Conservation (phyloP, 2,888 invertebrate species). For the Eupithecia centaureata region DNA sequence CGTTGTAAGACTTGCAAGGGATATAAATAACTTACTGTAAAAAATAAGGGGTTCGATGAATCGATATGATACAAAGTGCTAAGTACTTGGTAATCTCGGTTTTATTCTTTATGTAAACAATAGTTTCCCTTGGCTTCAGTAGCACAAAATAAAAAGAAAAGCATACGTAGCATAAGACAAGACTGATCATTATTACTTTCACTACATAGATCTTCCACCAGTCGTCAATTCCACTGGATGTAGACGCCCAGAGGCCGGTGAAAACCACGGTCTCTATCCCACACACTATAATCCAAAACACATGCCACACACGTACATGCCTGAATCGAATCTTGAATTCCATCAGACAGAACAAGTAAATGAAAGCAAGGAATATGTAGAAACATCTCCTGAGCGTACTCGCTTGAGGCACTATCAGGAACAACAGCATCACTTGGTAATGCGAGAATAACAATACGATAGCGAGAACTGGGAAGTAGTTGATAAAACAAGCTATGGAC, state of each 20-base stretch:
- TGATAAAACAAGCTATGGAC: conserved; percentile 87
- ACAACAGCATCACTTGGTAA: conserved; percentile 86
- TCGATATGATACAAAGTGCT: conserved; percentile 35
- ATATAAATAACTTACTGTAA: conserved; percentile 49
- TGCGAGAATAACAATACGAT: conserved; percentile 85
- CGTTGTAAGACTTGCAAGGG: conserved; percentile 24
- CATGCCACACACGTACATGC: conserved; percentile 88
- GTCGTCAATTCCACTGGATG: conserved; percentile 80
- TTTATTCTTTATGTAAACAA: conserved; percentile 70
- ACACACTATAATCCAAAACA: conserved; percentile 86
- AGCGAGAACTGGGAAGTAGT: conserved; percentile 86
- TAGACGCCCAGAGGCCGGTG: conserved; percentile 86
- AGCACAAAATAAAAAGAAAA: conserved; percentile 86
- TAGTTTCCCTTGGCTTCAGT: conserved; percentile 85
- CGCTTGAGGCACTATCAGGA: conserved; percentile 87
- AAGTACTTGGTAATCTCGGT: conserved; percentile 33
- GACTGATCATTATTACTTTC: conserved; percentile 84
- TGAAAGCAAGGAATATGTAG: conserved; percentile 88
- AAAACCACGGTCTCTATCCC: conserved; percentile 87
- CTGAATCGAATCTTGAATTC: conserved; percentile 92
- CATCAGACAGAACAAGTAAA: conserved; percentile 90
- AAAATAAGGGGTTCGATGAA: conserved; percentile 39
- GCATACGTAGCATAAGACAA: conserved; percentile 84
- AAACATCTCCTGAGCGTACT: conserved; percentile 82
- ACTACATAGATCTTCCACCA: conserved; percentile 89